Evolutionary conservation across 2,888 invertebrate genomes (phyloP), one percentile per base, ranked within the genome.

Genomic region (Ypsolopha sequella): DNA sequence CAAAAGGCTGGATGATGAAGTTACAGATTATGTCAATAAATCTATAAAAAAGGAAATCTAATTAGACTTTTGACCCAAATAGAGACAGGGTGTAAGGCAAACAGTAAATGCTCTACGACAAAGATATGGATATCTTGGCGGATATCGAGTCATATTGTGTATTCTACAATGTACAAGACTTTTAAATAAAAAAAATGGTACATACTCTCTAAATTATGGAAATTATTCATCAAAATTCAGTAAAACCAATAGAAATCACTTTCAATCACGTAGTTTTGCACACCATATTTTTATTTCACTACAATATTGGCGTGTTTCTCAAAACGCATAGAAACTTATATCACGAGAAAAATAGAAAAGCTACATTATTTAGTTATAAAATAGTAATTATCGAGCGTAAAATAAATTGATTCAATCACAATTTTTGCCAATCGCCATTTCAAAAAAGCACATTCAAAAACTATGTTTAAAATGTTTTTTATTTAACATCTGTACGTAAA

Each of bases 401-500:
- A 68, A 71, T 48, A 73, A 64, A 73, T 69, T 73, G 67, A 73
- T 71, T 69, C 64, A 71, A 70, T 68, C 73, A 76, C 76, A 74
- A 76, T 76, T 76, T n/a, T 47, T 14, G 36, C 13, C 47, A 13
- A 47, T 82, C 82, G 84, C 85, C 84, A 84, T 84, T 82, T 77
- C 80, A 75, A 71, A 74, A 73, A 70, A 73, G 62, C 63, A 57
- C 46, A 64, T 65, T 65, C 58, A 57, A 61, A 63, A 68, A 65
- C 55, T 48, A 43, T 13, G 39, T 39, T 9, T 10, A 2, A 3
- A 3, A 2, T 39, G 6, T 39, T 39, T 39, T n/a, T 10, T 39
- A 39, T 10, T n/a, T 39, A n/a, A 10, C n/a, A 10, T 39, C 9
- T 9, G n/a, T 39, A 10, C 9, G 39, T n/a, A 39, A 39, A 39